These are phyloP conservation scores for Chirona hameri DNA, from an alignment of 2,888 invertebrate species.

Conservation along the genomic window DNA sequence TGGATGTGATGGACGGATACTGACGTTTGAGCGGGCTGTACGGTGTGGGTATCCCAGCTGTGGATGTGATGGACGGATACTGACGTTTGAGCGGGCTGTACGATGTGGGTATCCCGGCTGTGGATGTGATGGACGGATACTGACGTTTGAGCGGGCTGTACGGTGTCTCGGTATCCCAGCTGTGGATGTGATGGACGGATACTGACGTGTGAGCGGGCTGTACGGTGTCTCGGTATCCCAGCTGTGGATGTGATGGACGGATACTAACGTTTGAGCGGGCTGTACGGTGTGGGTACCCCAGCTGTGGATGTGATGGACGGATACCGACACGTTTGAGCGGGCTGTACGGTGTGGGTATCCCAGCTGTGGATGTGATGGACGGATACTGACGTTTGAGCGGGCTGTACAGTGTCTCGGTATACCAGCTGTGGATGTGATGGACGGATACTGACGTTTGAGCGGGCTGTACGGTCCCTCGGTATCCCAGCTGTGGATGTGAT, in stretches of 20 bases:
- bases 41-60: constrained; percentile 36
- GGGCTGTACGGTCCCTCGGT: constrained; percentile 37
- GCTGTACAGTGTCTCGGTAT: constrained; percentile 36
- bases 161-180: constrained; percentile 36
- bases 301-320: constrained; percentile 45
- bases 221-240: constrained; percentile 36
- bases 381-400: constrained; percentile 44
- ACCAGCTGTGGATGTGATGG: constrained; percentile 42
- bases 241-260: constrained; percentile 45
- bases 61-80: constrained; percentile 46
- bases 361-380: constrained; percentile 44
- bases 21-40: constrained; percentile 41
- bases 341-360: constrained; percentile 36
- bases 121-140: constrained; percentile 46
- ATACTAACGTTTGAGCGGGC: constrained; percentile 33
- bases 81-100: constrained; percentile 41
- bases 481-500: constrained; percentile 42
- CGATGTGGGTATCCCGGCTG: constrained; percentile 36
- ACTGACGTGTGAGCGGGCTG: constrained; percentile 43
- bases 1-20: constrained; percentile 46
- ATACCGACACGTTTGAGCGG: constrained; percentile 32
- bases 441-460: constrained; percentile 46
- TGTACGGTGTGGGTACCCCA: constrained; percentile 36
- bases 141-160: constrained; percentile 41
- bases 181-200: constrained; percentile 46